Evolutionary conservation across 2,113 vertebrate species (phyloP), one percentile per base, ranked within the genome.

Genomic region (Percina caprodes): DNA sequence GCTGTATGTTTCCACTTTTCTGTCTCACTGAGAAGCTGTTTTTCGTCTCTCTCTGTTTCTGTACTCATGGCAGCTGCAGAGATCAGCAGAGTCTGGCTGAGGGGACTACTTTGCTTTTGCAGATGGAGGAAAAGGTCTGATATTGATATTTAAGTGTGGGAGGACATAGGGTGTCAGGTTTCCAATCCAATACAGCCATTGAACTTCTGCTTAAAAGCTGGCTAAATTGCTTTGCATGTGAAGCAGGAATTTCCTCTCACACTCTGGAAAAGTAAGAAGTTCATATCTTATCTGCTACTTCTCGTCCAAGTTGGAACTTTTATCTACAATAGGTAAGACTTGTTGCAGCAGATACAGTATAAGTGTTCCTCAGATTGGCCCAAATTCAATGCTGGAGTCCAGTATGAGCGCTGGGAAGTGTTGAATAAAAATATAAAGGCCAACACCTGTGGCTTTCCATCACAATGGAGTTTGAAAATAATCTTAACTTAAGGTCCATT

Each of bases 121-220:
- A 74, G 70, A 84, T 52, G 73, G 74, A 79, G 46, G 83, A 54
- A 49, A 83, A 75, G 60, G 9, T 82, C 84, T 74, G 86, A 86
- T 84, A 74, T 24, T 79, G 80, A 84, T 89, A 82, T 92, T 88
- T 80, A 82, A 76, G 62, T 46, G 91, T 87, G 86, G 82, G 88
- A 68, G 80, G 82, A 86, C 74, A 83, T 30, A 59, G 74, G 26
- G 65, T 26, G 71, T 85, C 69, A 14, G 48, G 3, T 86, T 87
- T 73, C 74, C n/a, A 23, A 68, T 76, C 58, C 65, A 63, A 39
- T 16, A 6, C 55, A 58, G 26, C 54, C 12, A 70, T 24, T 76
- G 70, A 65, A 66, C 56, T 74, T 45, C 5, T 21, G 26, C 39
- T 62, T 24, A 21, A 82, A 72, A 74, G 51, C 6, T 42, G n/a